Conservation (phyloP, 2,113 vertebrate species). For the Thymallus thymallus region DNA sequence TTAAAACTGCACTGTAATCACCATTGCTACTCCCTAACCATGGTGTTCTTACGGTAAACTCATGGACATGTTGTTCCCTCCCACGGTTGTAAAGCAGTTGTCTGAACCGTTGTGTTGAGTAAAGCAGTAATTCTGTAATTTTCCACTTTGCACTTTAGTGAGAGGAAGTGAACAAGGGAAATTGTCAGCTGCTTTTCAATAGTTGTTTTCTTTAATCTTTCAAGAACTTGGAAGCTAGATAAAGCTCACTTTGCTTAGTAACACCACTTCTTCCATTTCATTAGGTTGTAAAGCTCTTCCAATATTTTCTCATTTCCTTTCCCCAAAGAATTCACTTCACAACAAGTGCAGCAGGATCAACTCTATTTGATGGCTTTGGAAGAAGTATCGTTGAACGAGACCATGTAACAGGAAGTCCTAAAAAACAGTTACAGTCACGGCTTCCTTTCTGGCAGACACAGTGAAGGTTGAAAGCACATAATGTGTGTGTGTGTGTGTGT, state of each 20-base stretch:
- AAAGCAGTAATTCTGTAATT: constrained; percentile 56
- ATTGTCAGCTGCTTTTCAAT: constrained; percentile 3
- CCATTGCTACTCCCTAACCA: background rate
- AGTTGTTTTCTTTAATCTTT: background rate
- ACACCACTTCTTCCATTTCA: background rate
- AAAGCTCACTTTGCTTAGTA: background rate
- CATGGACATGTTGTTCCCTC: background rate
- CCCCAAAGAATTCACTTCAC: no score
- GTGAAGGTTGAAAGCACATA: constrained; percentile 4
- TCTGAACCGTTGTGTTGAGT: background rate
- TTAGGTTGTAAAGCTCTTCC: background rate
- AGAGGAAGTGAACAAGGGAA: constrained; percentile 53
- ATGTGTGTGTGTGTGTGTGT: background rate
- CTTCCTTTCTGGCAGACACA: constrained; percentile 33
- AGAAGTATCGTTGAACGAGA: background rate
- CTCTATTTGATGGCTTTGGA: no score
- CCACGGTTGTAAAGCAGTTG: background rate
- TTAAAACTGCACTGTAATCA: no score
- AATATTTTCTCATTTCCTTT: no score
- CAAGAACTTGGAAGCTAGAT: background rate
- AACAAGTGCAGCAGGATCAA: no score
- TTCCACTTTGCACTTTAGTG: constrained; percentile 38
- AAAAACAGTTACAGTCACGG: constrained; percentile 29
- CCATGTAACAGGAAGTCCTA: constrained; percentile 34
- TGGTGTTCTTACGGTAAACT: background rate